phyloP scores from a whole-genome alignment of 2,113 vertebrate species.

The Geococcyx californianus region DNA sequence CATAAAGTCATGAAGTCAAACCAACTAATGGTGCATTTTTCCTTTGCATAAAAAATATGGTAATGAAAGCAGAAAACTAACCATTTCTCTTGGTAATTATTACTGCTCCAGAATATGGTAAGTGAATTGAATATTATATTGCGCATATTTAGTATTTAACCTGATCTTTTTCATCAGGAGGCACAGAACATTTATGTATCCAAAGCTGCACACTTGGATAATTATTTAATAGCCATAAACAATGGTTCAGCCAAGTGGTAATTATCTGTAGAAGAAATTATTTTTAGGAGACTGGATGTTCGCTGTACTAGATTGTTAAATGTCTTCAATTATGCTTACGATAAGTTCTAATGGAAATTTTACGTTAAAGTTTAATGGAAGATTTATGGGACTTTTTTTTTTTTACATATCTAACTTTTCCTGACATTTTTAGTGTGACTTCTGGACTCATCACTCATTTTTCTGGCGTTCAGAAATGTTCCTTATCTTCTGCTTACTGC shows the following conservation, averaged over 20 bases:
- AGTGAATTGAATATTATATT: not conserved
- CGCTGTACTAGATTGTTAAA: not conserved
- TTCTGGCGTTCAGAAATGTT: not conserved
- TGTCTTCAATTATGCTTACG: not conserved
- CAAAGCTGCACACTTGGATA: not conserved
- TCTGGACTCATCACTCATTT: not conserved
- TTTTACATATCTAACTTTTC: not conserved
- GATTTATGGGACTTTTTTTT: not conserved
- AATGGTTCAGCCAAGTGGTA: constrained; percentile 12
- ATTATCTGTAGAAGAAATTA: constrained; percentile 33
- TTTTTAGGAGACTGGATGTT: constrained; percentile 7
- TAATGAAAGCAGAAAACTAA: not conserved
- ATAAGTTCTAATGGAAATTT: not conserved
- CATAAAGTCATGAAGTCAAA: not conserved
- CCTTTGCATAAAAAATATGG: not conserved
- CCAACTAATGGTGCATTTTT: not conserved
- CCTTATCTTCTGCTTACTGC: not conserved
- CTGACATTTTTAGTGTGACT: not conserved
- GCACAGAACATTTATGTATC: not conserved
- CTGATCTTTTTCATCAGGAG: not conserved
- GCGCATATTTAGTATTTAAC: constrained; percentile 5
- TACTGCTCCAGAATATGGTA: not conserved
- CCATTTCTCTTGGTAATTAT: not conserved
- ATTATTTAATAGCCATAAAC: constrained; percentile 42
- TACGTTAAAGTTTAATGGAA: not conserved